A percentile compares a stretch with the other conserved stretches of the same genome.
Conservation (phyloP, 2,888 invertebrate species). For the Malachius bipustulatus region DNA sequence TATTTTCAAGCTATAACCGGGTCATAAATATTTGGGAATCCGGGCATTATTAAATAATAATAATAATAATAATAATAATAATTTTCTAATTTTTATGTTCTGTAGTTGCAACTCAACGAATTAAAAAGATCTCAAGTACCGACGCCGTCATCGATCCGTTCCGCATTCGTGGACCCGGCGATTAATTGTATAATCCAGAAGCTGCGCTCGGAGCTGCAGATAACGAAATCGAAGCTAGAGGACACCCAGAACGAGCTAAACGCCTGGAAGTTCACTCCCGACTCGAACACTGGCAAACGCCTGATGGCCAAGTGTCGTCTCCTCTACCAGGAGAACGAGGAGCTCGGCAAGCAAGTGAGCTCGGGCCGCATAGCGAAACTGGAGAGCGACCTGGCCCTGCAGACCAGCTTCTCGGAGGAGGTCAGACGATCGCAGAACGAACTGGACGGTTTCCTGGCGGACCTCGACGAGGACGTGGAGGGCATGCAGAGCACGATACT, state of each 20-base stretch:
- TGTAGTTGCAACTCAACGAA: slow-evolving; percentile 85
- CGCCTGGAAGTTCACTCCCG: slow-evolving; percentile 99
- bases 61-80: no score
- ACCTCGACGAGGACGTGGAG: slow-evolving; percentile 94
- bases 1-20: no score
- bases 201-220: slow-evolving; percentile 79
- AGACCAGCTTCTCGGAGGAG: slow-evolving; percentile 91
- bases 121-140: slow-evolving; percentile 83
- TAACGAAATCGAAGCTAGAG: slow-evolving; percentile 81
- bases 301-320: slow-evolving; percentile 95
- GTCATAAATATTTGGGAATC: no score
- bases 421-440: slow-evolving; percentile 95
- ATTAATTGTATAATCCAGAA: slow-evolving; percentile 88
- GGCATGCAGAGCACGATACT: slow-evolving; percentile 97
- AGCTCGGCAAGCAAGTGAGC: slow-evolving; percentile 89
- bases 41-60: no score
- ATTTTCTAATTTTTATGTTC: slow-evolving; percentile 15
- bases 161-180: slow-evolving; percentile 85
- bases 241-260: slow-evolving; percentile 96
- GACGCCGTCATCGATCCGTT: slow-evolving; percentile 59
- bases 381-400: slow-evolving; percentile 88
- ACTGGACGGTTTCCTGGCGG: slow-evolving; percentile 88
- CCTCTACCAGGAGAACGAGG: slow-evolving; percentile 94
- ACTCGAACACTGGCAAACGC: slow-evolving; percentile 95
- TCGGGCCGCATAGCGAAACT: slow-evolving; percentile 90